These are phyloP conservation scores for Diadumene lineata DNA, from an alignment of 92 coral and sea anemone species.

Conservation along the genomic window DNA sequence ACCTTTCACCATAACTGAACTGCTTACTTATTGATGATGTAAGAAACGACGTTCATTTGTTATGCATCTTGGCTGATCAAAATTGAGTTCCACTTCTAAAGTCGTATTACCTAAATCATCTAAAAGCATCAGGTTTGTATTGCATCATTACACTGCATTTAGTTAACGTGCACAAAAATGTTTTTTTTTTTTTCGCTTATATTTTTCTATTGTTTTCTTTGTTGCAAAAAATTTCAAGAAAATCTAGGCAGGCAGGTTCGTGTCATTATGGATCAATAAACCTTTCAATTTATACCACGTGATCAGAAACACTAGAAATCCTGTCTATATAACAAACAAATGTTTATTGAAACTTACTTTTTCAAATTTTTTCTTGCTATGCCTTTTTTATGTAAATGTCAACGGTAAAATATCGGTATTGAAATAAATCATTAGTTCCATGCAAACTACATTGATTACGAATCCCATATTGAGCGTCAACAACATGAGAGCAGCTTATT, in stretches of 20 bases:
- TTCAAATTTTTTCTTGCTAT: too few species aligned
- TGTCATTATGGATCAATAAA: conserved; percentile 21
- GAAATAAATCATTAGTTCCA: too few species aligned
- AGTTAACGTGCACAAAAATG: background rate
- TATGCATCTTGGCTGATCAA: conserved; percentile 28
- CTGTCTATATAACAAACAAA: background rate
- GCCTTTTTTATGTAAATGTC: too few species aligned
- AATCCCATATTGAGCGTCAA: too few species aligned
- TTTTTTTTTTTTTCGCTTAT: background rate
- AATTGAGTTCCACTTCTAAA: background rate
- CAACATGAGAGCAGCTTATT: too few species aligned
- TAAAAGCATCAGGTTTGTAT: background rate
- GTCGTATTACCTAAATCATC: background rate
- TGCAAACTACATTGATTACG: too few species aligned
- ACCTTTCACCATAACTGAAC: background rate
- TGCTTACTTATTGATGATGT: conserved; percentile 39
- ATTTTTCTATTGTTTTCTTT: background rate
- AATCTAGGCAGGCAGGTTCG: conserved; percentile 4
- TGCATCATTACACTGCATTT: background rate
- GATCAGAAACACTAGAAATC: background rate
- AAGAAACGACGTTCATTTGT: conserved; percentile 21
- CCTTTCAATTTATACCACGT: background rate
- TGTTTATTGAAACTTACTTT: too few species aligned
- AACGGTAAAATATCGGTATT: too few species aligned
- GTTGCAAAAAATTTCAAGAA: background rate